Conservation (phyloP, 2,797 vertebrate species). For the Psittacula echo region DNA sequence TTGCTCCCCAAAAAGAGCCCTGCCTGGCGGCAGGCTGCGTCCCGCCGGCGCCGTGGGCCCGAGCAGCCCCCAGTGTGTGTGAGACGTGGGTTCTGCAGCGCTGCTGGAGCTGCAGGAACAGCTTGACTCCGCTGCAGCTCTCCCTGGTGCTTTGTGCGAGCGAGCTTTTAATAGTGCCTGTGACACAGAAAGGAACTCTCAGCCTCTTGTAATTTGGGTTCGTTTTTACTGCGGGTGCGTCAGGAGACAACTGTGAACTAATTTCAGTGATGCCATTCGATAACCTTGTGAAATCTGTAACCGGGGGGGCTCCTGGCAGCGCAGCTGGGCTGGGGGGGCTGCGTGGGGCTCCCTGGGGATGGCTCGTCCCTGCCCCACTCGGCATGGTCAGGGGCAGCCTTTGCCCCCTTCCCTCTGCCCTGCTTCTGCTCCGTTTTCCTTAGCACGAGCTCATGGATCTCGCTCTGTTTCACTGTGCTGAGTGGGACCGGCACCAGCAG, state of each 20-base stretch:
- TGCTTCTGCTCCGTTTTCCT: accelerated
- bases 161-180: constrained; percentile 70
- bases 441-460: not conserved
- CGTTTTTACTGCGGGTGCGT: constrained; percentile 62
- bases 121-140: constrained; percentile 28
- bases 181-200: constrained; percentile 70
- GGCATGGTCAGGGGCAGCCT: accelerated
- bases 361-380: not conserved
- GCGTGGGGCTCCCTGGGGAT: not conserved
- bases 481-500: not conserved
- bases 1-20: not conserved
- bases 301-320: not conserved
- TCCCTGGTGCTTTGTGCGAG: constrained; percentile 58
- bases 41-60: not conserved
- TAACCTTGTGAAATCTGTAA: constrained; percentile 57
- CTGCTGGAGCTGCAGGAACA: constrained; percentile 52
- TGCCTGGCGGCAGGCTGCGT: not conserved
- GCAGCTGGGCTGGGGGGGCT: not conserved
- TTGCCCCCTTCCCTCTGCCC: not conserved
- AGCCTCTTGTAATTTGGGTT: constrained; percentile 66
- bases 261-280: constrained; percentile 62
- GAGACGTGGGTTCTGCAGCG: constrained; percentile 25
- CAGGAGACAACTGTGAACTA: constrained; percentile 68
- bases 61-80: not conserved
- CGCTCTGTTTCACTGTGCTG: accelerated